Percentiles rank a stretch among this genome's conserved stretches.
These are phyloP conservation scores for Mesochorus sp. DNA, from an alignment of 2,888 invertebrate genomes.

Conservation along the genomic window DNA sequence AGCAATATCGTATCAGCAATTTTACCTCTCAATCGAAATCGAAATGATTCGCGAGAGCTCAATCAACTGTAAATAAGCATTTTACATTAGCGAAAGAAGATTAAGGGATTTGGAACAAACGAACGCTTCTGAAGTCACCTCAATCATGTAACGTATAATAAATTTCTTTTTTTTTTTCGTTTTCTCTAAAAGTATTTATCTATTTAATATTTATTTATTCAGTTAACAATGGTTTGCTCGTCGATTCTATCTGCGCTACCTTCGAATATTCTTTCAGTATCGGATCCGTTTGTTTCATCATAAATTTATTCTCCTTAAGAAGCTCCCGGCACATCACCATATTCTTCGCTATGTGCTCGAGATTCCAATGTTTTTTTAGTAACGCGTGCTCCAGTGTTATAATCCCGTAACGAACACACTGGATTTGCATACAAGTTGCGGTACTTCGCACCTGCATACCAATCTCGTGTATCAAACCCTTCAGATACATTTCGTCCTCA, in stretches of 20 bases:
- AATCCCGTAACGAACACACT: slow-evolving; percentile 92
- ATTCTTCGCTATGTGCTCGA: slow-evolving; percentile 87
- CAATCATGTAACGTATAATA: slow-evolving; percentile 27
- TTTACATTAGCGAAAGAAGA: neutral
- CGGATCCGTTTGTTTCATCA: slow-evolving; percentile 80
- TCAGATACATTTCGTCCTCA: slow-evolving; percentile 91
- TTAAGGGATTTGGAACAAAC: neutral
- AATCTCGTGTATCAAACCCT: slow-evolving; percentile 91
- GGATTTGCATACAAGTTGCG: slow-evolving; percentile 91
- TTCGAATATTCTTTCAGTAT: slow-evolving; percentile 60
- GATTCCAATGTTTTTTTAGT: slow-evolving; percentile 91
- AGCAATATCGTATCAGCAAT: slow-evolving; percentile 67
- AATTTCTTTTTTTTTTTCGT: slow-evolving; percentile 7
- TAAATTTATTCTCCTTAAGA: slow-evolving; percentile 82
- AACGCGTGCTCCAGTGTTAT: slow-evolving; percentile 90
- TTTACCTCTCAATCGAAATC: slow-evolving; percentile 46
- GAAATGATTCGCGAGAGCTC: slow-evolving; percentile 19
- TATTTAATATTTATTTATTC: slow-evolving; percentile 4
- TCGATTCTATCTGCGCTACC: slow-evolving; percentile 29
- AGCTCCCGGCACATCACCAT: slow-evolving; percentile 84
- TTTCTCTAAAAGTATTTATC: neutral
- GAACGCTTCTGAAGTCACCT: neutral
- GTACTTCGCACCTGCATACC: slow-evolving; percentile 90
- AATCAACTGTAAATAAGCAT: slow-evolving; percentile 20
- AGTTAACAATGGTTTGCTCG: slow-evolving; percentile 1